Evolutionary conservation across 2,888 invertebrate species (phyloP).

Genomic region (Drosophila cracens): DNA sequence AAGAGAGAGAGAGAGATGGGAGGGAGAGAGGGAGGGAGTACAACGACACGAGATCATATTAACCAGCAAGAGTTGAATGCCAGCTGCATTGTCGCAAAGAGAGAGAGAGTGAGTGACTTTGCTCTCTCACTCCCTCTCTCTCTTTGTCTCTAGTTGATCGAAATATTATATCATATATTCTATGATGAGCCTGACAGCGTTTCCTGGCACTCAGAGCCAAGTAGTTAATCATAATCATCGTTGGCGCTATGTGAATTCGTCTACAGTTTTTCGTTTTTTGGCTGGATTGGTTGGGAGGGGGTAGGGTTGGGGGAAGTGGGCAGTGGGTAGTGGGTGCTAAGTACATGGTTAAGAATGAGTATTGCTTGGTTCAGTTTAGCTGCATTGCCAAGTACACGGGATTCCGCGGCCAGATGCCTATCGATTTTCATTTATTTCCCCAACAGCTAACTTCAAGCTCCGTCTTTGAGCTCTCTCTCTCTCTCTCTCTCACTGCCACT

Average conservation of each 20-base stretch:
- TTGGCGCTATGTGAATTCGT: neutral
- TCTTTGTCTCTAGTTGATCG: neutral
- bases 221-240: neutral
- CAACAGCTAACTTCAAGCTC: conserved; percentile 3
- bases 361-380: conserved; percentile 41
- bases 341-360: conserved; percentile 55
- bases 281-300: too few species aligned
- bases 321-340: conserved; percentile 16
- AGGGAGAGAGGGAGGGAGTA: neutral
- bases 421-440: conserved; percentile 61
- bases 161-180: neutral
- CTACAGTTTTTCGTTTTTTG: neutral
- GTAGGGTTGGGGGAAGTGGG: neutral
- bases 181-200: conserved; percentile 11
- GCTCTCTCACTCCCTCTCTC: neutral
- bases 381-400: conserved; percentile 85
- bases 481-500: neutral
- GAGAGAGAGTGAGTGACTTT: neutral
- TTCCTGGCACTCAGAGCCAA: conserved; percentile 36
- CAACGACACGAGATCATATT: neutral
- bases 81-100: neutral
- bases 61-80: conserved; percentile 13
- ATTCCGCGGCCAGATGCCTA: conserved; percentile 85
- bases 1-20: neutral
- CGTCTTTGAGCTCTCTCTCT: neutral